Conservation (phyloP, 1,140 invertebrate genomes). For the Drosophila funebris region DNA sequence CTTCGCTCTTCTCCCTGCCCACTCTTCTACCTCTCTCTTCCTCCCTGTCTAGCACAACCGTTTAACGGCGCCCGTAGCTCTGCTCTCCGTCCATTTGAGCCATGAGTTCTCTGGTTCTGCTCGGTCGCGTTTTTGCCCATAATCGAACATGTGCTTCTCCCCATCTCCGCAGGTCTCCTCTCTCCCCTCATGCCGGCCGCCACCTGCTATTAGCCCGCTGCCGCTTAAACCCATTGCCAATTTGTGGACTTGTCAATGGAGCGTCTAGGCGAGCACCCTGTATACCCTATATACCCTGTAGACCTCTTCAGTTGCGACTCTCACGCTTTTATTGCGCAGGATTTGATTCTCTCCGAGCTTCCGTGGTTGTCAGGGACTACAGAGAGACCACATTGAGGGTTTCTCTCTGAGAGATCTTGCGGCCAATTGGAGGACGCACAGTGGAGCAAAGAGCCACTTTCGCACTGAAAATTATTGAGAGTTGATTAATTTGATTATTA, state of each 20-base stretch:
- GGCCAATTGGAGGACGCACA: slow-evolving; percentile 1
- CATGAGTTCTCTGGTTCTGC: slow-evolving; percentile 55
- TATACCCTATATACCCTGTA: slow-evolving; percentile 1
- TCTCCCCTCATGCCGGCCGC: not conserved
- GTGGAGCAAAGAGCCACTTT: not conserved
- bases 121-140: slow-evolving; percentile 70
- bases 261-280: slow-evolving; percentile 67
- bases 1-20: not conserved
- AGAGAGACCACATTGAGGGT: not conserved
- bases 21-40: not conserved
- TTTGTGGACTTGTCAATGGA: slow-evolving; percentile 39
- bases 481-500: too few species aligned
- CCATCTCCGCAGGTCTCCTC: not conserved
- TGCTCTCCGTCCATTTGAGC: not conserved
- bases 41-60: not conserved
- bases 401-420: not conserved
- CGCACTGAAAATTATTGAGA: too few species aligned
- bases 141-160: slow-evolving; percentile 70
- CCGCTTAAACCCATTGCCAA: slow-evolving; percentile 10
- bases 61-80: not conserved
- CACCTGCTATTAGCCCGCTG: not conserved
- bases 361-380: slow-evolving; percentile 6
- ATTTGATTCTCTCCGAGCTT: not conserved
- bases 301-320: not conserved
- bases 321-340: slow-evolving; percentile 59